phyloP scores from a whole-genome alignment of 1,140 invertebrate genomes.

The Zaprionus ornatus region DNA sequence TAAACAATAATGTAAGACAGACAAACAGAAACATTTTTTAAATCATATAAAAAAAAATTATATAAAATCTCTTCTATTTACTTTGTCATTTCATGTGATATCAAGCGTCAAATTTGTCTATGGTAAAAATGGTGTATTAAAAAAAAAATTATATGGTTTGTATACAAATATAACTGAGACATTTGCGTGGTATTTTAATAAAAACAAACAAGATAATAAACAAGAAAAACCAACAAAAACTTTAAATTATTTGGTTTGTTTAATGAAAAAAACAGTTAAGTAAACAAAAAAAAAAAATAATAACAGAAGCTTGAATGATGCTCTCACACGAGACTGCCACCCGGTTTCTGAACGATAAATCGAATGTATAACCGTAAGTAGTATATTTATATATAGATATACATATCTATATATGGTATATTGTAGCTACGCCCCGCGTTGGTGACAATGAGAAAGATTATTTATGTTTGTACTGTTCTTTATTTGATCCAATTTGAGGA shows the following conservation, averaged over 20 bases:
- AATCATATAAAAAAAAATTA: conserved; percentile 56
- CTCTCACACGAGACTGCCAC: conserved; percentile 19
- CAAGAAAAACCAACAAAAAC: too few relatives aligned
- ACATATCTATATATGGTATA: too few relatives aligned
- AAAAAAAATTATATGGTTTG: conserved; percentile 5
- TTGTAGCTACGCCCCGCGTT: too few relatives aligned
- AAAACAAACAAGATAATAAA: conserved; percentile 17
- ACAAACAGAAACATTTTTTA: conserved; percentile 48
- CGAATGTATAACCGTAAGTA: conserved; percentile 2
- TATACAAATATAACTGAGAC: conserved; percentile 14
- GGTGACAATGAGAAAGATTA: too few relatives aligned
- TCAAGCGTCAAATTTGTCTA: conserved; percentile 64
- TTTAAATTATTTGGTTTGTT: too few relatives aligned
- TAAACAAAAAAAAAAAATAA: conserved; percentile 41
- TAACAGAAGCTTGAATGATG: too few relatives aligned
- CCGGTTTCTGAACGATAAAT: conserved; percentile 14
- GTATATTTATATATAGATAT: not conserved
- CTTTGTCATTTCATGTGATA: conserved; percentile 75
- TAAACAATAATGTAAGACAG: conserved; percentile 73
- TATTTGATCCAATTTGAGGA: too few relatives aligned
- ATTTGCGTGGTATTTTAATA: conserved; percentile 57
- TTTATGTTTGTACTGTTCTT: too few relatives aligned
- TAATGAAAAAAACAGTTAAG: conserved; percentile 60
- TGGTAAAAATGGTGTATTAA: conserved; percentile 51
- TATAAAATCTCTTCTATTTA: conserved; percentile 56